Conservation (phyloP, 2,797 vertebrate genomes). For the Alosa sapidissima region DNA sequence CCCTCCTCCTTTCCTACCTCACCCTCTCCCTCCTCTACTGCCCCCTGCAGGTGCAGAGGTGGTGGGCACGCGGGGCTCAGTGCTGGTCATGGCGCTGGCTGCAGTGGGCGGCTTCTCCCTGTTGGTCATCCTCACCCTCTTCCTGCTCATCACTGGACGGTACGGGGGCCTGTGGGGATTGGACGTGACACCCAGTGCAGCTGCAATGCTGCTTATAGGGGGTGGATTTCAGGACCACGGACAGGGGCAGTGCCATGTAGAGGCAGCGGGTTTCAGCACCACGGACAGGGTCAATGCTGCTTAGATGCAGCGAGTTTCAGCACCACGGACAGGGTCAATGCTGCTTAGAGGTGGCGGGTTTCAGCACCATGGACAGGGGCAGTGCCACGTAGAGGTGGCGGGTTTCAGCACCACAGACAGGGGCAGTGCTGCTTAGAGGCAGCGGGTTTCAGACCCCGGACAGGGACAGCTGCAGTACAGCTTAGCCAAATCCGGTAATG, state of each 20-base stretch:
- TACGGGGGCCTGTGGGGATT: conserved; percentile 59
- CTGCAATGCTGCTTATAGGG: too few species aligned
- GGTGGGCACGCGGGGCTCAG: conserved; percentile 90
- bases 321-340: not conserved
- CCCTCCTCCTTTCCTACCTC: not conserved
- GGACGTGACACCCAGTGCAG: too few species aligned
- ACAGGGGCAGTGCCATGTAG: not conserved
- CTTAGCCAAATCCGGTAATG: not conserved
- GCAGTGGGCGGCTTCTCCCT: conserved; percentile 96
- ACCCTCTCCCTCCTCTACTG: not conserved
- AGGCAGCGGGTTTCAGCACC: not conserved
- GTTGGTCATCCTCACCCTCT: conserved; percentile 94
- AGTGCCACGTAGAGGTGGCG: too few species aligned
- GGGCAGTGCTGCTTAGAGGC: not conserved
- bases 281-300: too few species aligned
- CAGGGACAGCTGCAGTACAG: not conserved
- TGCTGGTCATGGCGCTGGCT: conserved; percentile 94
- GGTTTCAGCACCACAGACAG: not conserved
- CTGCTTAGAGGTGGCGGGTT: not conserved
- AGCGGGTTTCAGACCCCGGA: not conserved
- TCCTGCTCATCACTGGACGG: conserved; percentile 98
- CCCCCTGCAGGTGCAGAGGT: conserved; percentile 86
- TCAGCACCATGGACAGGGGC: not conserved
- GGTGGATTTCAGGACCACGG: not conserved
- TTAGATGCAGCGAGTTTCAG: not conserved